Base-by-base conservation (phyloP, 2,113 vertebrate genomes). In the Lepidothrix coronata region DNA sequence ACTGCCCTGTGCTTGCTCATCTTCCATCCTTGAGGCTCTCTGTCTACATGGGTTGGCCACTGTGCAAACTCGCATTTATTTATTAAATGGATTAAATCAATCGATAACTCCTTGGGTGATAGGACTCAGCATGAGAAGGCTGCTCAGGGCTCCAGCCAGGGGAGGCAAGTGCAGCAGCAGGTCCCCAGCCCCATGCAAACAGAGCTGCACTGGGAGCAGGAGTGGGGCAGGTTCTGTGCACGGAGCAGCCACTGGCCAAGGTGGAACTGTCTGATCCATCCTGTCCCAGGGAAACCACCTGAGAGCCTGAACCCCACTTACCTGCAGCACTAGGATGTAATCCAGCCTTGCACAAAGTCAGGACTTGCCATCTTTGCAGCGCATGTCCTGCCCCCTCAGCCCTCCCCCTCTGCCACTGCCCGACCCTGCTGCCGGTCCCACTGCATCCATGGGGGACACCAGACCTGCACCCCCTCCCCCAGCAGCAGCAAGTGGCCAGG, bases 1-100 rank as follows among this genome's bases (percentile, higher is more conserved):
- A 1, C 58, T 25, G 75, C 85, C 61, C 23, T 39, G 58, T 0
- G 0, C 68, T 43, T 3, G 0, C 74, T 37, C 51, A 3, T 6
- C 48, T 11, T 6, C 84, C 52, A 2, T 4, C 48, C 22, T 12
- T 17, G 20, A n/a, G 52, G 41, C 12, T 62, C 59, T 63, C 70
- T 28, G 33, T 17, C 28, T 11, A 1, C 4, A 5, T 0, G 70
- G 84, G 48, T 2, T 41, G 74, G 65, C 70, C 39, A 1, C 72
- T 15, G 12, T 2, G 55, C 73, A 59, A 5, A 9, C 58, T 2
- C 24, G 15, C 57, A 3, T 21, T 35, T 10, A 1, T 22, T 90
- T 9, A 33, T 51, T 18, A 30, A 46, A 16, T 8, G 39, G 52
- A 11, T 46, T 9, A 5, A 19, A 49, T 0, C 5, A 6, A 39